Evolutionary conservation across 2,113 vertebrate genomes (phyloP).

Genomic region (Ageneiosus marmoratus): DNA sequence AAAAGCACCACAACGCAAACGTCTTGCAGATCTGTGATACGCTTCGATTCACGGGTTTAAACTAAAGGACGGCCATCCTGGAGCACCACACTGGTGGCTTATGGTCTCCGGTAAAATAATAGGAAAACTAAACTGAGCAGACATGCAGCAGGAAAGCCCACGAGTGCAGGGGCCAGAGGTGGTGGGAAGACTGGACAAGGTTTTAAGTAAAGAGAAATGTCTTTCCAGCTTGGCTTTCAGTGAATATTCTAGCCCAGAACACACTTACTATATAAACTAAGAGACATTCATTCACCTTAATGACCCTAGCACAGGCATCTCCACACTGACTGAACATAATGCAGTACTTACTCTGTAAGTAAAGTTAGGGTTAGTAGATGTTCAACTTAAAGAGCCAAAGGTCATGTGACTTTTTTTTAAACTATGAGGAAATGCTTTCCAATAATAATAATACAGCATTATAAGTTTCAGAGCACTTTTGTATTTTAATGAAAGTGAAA

Average conservation of each 20-base stretch:
- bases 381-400: not conserved
- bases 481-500: not conserved
- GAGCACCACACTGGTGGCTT: not conserved
- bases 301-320: not conserved
- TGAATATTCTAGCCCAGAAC: not conserved
- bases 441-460: not conserved
- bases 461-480: not conserved
- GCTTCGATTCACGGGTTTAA: not conserved
- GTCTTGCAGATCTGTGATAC: not conserved
- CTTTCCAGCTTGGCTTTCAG: not conserved
- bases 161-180: constrained; percentile 31
- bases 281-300: not conserved
- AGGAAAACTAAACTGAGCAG: constrained; percentile 39
- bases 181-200: not conserved
- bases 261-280: not conserved
- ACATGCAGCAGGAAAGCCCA: constrained; percentile 44
- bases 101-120: constrained; percentile 22
- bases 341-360: no score
- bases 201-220: not conserved
- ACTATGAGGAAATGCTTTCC: not conserved
- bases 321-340: no score
- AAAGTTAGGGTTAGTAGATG: not conserved
- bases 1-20: not conserved
- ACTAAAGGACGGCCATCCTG: not conserved
- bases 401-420: not conserved